These are phyloP conservation scores for Zootoca vivipara DNA, from an alignment of 2,113 vertebrate genomes.

Conservation along the genomic window DNA sequence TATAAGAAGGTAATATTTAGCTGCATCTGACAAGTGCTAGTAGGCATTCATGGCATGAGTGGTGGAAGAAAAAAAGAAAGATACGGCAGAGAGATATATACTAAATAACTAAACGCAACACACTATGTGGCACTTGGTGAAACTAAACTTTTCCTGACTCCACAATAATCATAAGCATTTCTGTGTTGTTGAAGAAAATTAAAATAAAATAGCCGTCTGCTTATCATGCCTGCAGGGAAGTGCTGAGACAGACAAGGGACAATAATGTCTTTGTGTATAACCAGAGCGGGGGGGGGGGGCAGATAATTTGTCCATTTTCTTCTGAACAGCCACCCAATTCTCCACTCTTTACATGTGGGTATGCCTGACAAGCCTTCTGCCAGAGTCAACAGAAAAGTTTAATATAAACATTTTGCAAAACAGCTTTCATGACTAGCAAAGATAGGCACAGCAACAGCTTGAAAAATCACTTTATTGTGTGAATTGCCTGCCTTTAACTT, in stretches of 20 bases:
- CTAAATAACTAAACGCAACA: constrained; percentile 69
- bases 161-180: constrained; percentile 84
- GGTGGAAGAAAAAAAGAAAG: background rate
- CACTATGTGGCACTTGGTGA: constrained; percentile 73
- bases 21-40: constrained; percentile 72
- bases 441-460: constrained; percentile 35
- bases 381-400: constrained; percentile 56
- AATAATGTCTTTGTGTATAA: constrained; percentile 77
- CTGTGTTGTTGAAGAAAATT: constrained; percentile 80
- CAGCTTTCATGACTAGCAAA: constrained; percentile 42
- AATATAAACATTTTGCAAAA: constrained; percentile 36
- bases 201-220: constrained; percentile 79
- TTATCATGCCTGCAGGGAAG: constrained; percentile 79
- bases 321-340: constrained; percentile 61
- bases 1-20: constrained; percentile 76
- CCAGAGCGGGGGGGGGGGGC: constrained; percentile 37
- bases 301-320: constrained; percentile 67
- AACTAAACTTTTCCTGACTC: constrained; percentile 84
- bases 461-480: constrained; percentile 59
- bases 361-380: constrained; percentile 20
- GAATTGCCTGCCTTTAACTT: constrained; percentile 34
- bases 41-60: constrained; percentile 51
- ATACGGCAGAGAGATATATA: background rate
- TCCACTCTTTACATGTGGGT: constrained; percentile 26
- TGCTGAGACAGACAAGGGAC: constrained; percentile 73